Conservation (phyloP, 1,140 invertebrate genomes). For the Ctenoplectra terminalis region DNA sequence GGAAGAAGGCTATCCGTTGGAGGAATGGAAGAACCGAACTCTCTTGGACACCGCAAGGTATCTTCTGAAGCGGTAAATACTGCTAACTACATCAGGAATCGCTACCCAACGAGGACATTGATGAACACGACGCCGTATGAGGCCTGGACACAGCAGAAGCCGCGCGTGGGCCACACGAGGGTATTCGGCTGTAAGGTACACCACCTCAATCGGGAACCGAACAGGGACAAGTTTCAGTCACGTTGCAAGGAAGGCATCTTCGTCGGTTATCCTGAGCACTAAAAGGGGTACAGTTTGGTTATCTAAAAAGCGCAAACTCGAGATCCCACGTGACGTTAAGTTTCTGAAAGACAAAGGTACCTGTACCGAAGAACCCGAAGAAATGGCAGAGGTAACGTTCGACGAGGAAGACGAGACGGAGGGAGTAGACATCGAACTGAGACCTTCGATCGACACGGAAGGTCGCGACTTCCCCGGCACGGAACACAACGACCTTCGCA, state of each 20-base stretch:
- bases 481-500: background rate
- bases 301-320: too few relatives aligned
- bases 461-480: background rate
- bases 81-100: too few relatives aligned
- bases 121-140: background rate
- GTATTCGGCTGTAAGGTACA: background rate
- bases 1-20: background rate
- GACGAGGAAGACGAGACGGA: background rate
- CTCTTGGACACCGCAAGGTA: background rate
- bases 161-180: background rate
- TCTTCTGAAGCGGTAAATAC: background rate
- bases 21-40: slow-evolving; percentile 7
- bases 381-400: background rate
- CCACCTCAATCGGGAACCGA: background rate
- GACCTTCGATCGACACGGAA: background rate
- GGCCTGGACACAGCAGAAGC: background rate
- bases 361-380: background rate
- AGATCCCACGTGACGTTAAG: slow-evolving; percentile 11
- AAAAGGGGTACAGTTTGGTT: too few relatives aligned
- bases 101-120: too few relatives aligned
- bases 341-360: background rate
- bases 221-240: background rate
- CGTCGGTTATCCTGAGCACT: too few relatives aligned
- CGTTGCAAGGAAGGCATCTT: background rate
- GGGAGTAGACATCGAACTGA: background rate